Evolutionary conservation across 2,888 invertebrate species (phyloP).

Genomic region (Biston betularia): DNA sequence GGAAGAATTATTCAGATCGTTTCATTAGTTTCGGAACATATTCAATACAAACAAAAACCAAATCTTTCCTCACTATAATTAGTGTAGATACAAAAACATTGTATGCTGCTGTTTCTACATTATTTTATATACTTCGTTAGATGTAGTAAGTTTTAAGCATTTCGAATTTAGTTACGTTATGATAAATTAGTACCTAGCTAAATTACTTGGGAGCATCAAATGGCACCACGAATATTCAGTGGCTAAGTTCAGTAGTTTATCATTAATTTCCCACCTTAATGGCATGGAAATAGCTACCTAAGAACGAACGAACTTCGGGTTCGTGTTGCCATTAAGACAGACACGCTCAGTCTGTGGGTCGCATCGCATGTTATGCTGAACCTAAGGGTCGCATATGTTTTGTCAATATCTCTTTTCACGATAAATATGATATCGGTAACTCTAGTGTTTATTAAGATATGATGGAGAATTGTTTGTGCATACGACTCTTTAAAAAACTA

Average conservation of each 20-base stretch:
- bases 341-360: slow-evolving; percentile 4
- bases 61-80: too few species aligned
- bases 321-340: slow-evolving; percentile 21
- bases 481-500: too few species aligned
- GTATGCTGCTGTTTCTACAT: too few species aligned
- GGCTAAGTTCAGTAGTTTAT: slow-evolving; percentile 18
- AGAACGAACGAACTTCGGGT: slow-evolving; percentile 5
- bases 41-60: too few species aligned
- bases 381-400: neutral
- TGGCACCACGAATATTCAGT: slow-evolving; percentile 15
- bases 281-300: slow-evolving; percentile 19
- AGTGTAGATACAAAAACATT: too few species aligned
- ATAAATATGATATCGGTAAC: too few species aligned
- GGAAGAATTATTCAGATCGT: too few species aligned
- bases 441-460: neutral
- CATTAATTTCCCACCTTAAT: slow-evolving; percentile 20
- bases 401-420: too few species aligned
- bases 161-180: neutral
- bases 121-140: too few species aligned
- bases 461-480: too few species aligned
- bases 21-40: too few species aligned
- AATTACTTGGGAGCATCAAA: slow-evolving; percentile 9
- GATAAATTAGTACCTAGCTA: neutral
- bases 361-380: neutral
- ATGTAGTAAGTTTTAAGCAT: neutral